phyloP scores from a whole-genome alignment of 2,797 vertebrate genomes.

The Sebastes hubbsi region DNA sequence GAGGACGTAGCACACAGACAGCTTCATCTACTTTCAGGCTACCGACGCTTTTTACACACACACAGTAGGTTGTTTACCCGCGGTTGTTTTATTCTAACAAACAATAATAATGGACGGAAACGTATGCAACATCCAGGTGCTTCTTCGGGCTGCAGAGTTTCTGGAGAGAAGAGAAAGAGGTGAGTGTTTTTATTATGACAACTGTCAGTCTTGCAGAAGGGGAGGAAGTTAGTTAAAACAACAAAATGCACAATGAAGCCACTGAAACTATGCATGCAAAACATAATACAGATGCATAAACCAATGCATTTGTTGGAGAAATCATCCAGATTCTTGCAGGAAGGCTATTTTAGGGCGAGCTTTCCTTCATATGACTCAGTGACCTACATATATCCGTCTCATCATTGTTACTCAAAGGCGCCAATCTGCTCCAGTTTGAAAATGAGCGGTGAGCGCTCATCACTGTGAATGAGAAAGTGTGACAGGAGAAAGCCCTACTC shows the following conservation, averaged over 20 bases:
- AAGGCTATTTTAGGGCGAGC: constrained; percentile 1
- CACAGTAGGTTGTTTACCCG: constrained; percentile 27
- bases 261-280: neutral
- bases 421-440: constrained; percentile 85
- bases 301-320: neutral
- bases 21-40: constrained; percentile 40
- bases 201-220: constrained; percentile 24
- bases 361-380: constrained; percentile 71
- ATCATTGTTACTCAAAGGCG: constrained; percentile 85
- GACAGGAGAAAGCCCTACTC: neutral
- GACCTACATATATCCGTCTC: constrained; percentile 83
- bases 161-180: constrained; percentile 91
- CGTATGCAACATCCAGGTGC: constrained; percentile 91
- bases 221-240: constrained; percentile 64
- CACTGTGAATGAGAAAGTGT: constrained; percentile 15
- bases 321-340: rapidly evolving
- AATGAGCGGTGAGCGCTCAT: constrained; percentile 36
- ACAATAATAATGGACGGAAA: constrained; percentile 84
- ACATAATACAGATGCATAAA: rapidly evolving
- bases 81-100: neutral
- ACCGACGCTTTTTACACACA: neutral
- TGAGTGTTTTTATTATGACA: constrained; percentile 56
- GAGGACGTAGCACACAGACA: constrained; percentile 57
- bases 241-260: constrained; percentile 41
- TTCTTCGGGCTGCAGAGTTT: constrained; percentile 93